These are phyloP conservation scores for Poeciliopsis turneri DNA, from an alignment of 2,797 vertebrate species.

Conservation along the genomic window DNA sequence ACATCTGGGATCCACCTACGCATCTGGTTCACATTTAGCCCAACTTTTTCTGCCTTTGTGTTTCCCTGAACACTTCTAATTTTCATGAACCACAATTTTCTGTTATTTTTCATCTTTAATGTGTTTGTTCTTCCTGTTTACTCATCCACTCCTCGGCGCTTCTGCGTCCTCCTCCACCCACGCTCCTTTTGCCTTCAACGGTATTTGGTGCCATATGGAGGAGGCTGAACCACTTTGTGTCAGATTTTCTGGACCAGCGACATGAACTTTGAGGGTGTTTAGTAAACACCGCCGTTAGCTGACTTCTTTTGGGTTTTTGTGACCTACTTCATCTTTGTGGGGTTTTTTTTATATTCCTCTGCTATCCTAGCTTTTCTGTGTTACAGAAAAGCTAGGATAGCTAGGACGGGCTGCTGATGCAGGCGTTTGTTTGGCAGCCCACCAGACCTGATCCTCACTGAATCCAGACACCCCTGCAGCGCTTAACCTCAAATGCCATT, in stretches of 20 bases:
- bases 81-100: conserved; percentile 12
- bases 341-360: background rate
- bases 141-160: conserved; percentile 6
- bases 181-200: conserved; percentile 24
- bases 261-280: conserved; percentile 24
- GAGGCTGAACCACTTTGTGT: conserved; percentile 27
- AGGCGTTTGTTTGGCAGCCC: conserved; percentile 38
- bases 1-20: conserved; percentile 70
- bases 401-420: conserved; percentile 40
- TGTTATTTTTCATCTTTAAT: conserved; percentile 22
- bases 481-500: conserved; percentile 39
- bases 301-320: conserved; percentile 8
- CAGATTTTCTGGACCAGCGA: conserved; percentile 24
- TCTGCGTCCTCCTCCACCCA: conserved; percentile 43
- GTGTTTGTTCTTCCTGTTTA: conserved; percentile 37
- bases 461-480: conserved; percentile 40
- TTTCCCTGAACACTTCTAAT: conserved; percentile 28
- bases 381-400: no score
- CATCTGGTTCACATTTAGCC: conserved; percentile 69
- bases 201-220: conserved; percentile 35
- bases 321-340: background rate
- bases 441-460: conserved; percentile 36
- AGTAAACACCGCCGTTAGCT: conserved; percentile 14
- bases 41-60: conserved; percentile 50
- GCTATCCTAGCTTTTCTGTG: conserved; percentile 2